Evolutionary conservation across 1,140 invertebrate species (phyloP).

Genomic region (Tetraneura akinire): DNA sequence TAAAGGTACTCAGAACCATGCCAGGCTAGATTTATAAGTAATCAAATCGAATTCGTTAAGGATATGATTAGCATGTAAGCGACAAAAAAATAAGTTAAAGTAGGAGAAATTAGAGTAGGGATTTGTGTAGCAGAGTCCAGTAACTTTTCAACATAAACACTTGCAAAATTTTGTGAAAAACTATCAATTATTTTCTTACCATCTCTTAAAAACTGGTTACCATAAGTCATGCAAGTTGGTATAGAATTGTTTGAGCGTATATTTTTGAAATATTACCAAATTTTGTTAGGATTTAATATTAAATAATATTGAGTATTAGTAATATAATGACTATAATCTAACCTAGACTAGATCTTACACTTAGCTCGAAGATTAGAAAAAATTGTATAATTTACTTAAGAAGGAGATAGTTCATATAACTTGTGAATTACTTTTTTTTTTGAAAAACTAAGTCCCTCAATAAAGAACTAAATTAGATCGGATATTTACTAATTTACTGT

Average conservation of each 20-base stretch:
- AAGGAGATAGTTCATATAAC: too few relatives aligned
- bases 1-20: too few relatives aligned
- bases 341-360: background rate
- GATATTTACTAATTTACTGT: too few relatives aligned
- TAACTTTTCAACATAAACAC: too few relatives aligned
- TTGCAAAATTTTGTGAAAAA: background rate
- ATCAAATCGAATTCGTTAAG: background rate
- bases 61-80: background rate
- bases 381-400: background rate
- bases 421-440: too few relatives aligned
- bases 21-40: background rate
- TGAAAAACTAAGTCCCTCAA: too few relatives aligned
- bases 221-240: background rate
- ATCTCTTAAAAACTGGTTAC: background rate
- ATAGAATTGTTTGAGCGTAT: background rate
- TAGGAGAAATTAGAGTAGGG: too few relatives aligned
- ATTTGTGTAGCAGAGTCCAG: too few relatives aligned
- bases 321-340: too few relatives aligned
- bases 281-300: background rate
- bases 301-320: too few relatives aligned
- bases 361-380: background rate
- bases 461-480: too few relatives aligned
- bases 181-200: too few relatives aligned
- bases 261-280: background rate
- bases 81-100: background rate